phyloP scores from a whole-genome alignment of 2,797 vertebrate genomes.

The Enteromius paludinosus region DNA sequence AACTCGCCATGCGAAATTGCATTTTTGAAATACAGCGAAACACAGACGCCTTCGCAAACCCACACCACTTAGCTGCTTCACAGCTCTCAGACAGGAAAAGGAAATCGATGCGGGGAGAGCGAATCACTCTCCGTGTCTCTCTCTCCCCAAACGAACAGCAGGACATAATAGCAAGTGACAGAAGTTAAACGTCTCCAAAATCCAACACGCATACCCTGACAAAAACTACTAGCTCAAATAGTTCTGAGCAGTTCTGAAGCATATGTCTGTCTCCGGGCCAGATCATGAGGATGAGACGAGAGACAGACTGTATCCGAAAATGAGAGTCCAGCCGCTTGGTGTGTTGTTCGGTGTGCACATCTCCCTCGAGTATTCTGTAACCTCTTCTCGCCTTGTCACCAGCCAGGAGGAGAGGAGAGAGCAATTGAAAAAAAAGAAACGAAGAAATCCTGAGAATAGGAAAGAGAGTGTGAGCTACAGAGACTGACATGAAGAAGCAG shows the following conservation, averaged over 20 bases:
- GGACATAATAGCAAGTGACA: constrained; percentile 80
- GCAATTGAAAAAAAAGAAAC: neutral
- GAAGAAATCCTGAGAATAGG: neutral
- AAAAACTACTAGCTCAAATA: constrained; percentile 48
- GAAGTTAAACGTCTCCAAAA: constrained; percentile 81
- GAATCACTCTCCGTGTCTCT: constrained; percentile 46
- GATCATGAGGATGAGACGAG: constrained; percentile 15
- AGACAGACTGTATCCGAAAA: constrained; percentile 7
- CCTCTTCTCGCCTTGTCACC: constrained; percentile 47
- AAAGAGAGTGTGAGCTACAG: neutral
- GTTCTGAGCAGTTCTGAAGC: constrained; percentile 43
- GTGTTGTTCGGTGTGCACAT: constrained; percentile 29
- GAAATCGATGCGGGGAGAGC: constrained; percentile 57
- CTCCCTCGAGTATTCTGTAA: constrained; percentile 44
- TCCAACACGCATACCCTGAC: constrained; percentile 62
- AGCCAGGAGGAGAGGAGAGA: constrained; percentile 26
- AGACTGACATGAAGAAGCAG: constrained; percentile 37
- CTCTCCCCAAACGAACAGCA: constrained; percentile 51
- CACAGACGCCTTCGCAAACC: neutral
- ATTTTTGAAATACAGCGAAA: constrained; percentile 19
- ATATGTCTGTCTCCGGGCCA: constrained; percentile 43
- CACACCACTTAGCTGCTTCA: constrained; percentile 37
- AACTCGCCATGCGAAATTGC: constrained; percentile 3
- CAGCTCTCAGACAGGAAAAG: constrained; percentile 55
- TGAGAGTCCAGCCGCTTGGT: constrained; percentile 29